Conservation (phyloP, 2,113 vertebrate genomes). For the Oreochromis aureus region DNA sequence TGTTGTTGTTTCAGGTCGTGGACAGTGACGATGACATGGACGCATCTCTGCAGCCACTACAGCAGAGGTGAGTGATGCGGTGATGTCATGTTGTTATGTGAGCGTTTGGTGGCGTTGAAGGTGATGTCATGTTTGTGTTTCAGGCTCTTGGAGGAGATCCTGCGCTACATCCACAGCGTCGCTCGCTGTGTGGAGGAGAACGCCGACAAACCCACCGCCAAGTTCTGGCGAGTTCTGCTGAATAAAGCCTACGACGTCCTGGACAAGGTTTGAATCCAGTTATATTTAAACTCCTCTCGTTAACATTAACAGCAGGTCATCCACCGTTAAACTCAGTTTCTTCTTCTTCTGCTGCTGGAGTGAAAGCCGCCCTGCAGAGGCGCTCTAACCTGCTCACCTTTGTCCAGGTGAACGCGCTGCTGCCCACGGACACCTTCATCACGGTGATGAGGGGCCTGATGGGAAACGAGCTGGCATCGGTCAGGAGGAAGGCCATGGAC, state of each 20-base stretch:
- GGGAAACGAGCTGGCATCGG: conserved; percentile 79
- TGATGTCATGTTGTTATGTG: background rate
- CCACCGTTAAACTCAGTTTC: background rate
- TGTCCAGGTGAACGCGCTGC: conserved; percentile 83
- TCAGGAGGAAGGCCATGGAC: conserved; percentile 93
- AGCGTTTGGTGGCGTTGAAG: background rate
- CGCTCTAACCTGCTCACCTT: background rate
- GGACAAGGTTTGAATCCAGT: conserved; percentile 79
- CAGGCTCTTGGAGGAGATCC: conserved; percentile 86
- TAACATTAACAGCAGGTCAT: background rate
- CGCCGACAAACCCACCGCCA: conserved; percentile 80
- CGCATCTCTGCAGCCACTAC: conserved; percentile 54
- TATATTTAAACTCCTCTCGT: background rate
- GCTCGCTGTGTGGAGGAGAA: conserved; percentile 85
- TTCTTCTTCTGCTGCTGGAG: background rate
- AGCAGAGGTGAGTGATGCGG: conserved; percentile 61
- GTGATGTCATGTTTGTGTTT: background rate
- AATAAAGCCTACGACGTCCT: conserved; percentile 88
- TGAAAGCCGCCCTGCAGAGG: background rate
- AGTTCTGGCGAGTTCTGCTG: conserved; percentile 94
- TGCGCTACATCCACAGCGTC: conserved; percentile 82
- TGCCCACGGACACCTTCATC: conserved; percentile 90
- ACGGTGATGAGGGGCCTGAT: conserved; percentile 84
- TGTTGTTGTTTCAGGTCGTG: conserved; percentile 47
- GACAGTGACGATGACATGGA: background rate